Conservation (phyloP, 2,797 vertebrate genomes). For the Dryobates pubescens region DNA sequence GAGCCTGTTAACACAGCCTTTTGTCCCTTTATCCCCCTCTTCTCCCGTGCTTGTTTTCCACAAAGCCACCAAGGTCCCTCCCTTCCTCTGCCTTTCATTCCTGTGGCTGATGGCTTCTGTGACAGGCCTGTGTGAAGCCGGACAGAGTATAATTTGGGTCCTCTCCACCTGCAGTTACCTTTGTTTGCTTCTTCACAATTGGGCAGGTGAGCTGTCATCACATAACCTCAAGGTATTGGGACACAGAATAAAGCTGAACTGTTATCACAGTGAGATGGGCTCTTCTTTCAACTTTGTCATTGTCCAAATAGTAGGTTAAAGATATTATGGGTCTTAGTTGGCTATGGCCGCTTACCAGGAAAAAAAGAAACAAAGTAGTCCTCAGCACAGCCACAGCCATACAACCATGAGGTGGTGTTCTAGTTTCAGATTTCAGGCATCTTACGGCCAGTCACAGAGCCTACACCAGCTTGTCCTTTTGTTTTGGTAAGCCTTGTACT, state of each 20-base stretch:
- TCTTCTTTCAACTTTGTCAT: background rate
- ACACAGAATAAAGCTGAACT: background rate
- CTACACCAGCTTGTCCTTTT: background rate
- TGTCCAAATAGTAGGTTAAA: background rate
- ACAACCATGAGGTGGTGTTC: fast-evolving
- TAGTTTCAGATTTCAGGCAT: background rate
- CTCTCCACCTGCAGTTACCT: fast-evolving
- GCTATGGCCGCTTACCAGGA: background rate
- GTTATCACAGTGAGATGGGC: background rate
- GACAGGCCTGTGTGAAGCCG: background rate
- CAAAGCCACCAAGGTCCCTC: background rate
- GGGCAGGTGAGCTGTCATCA: background rate
- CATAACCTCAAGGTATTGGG: background rate
- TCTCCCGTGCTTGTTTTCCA: background rate
- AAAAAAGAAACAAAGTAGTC: background rate
- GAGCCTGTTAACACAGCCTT: background rate
- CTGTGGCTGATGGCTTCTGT: background rate
- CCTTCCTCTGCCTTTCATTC: background rate
- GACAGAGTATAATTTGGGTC: background rate
- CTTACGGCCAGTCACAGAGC: background rate
- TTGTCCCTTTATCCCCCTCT: background rate
- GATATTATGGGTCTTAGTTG: background rate
- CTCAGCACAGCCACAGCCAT: background rate
- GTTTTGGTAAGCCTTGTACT: background rate
- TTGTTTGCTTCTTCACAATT: fast-evolving